phyloP scores from a whole-genome alignment of 2,113 vertebrate genomes.

The Limnothrissa miodon region DNA sequence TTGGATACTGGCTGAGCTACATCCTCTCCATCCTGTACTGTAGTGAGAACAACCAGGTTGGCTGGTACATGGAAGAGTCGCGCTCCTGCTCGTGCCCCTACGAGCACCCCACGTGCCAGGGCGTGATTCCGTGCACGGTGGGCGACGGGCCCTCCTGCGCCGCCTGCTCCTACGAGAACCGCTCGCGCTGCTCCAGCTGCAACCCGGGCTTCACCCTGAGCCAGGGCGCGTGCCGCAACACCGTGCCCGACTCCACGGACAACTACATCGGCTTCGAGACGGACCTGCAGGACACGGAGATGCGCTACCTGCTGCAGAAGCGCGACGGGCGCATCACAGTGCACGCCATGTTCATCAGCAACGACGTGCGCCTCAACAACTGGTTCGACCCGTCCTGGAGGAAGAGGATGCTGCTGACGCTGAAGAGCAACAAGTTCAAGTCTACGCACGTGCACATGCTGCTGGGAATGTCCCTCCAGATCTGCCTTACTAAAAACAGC shows the following conservation, averaged over 20 bases:
- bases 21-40: conserved; percentile 81
- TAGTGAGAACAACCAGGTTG: conserved; percentile 77
- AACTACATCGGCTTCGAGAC: conserved; percentile 80
- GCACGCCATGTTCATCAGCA: conserved; percentile 80
- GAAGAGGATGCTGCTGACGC: conserved; percentile 78
- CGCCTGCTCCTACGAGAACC: conserved; percentile 76
- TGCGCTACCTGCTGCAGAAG: conserved; percentile 75
- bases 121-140: conserved; percentile 71
- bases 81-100: conserved; percentile 74
- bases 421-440: conserved; percentile 82
- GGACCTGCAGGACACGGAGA: conserved; percentile 75
- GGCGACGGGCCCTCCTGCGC: conserved; percentile 71
- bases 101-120: conserved; percentile 72
- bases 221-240: conserved; percentile 72
- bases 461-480: conserved; percentile 76
- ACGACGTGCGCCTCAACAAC: conserved; percentile 76
- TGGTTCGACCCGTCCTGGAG: conserved; percentile 82
- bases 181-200: conserved; percentile 74
- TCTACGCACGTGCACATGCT: conserved; percentile 80
- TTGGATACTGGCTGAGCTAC: conserved; percentile 75
- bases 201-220: conserved; percentile 76
- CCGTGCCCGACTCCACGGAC: conserved; percentile 77
- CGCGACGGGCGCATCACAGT: conserved; percentile 71
- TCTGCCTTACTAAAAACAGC: conserved; percentile 82
- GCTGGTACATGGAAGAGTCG: conserved; percentile 74